Evolutionary conservation across 2,113 vertebrate species (phyloP).

Genomic region (Proteles cristata): DNA sequence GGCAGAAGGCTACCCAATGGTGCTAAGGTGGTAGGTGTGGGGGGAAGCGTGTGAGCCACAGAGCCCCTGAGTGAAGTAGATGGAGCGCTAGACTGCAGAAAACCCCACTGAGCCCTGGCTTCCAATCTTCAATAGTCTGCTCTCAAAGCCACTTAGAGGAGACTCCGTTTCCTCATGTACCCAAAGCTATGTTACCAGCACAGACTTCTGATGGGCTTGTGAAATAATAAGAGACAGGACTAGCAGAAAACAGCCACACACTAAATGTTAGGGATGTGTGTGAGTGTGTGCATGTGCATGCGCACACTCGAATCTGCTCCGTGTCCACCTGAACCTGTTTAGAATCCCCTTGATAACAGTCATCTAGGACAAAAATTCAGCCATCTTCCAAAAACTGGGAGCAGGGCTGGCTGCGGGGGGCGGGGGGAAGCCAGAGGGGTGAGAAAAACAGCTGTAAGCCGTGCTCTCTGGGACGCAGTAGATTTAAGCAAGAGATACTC

Average conservation of each 20-base stretch:
- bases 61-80: neutral
- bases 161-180: neutral
- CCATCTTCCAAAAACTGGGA: neutral
- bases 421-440: neutral
- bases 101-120: neutral
- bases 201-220: neutral
- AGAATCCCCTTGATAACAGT: slow-evolving; percentile 13
- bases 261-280: neutral
- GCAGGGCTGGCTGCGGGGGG: neutral
- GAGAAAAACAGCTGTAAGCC: neutral
- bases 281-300: neutral
- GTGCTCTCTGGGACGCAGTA: neutral
- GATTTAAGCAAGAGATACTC: neutral
- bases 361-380: neutral
- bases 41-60: neutral
- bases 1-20: neutral
- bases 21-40: no score
- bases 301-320: neutral
- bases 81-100: neutral
- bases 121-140: neutral
- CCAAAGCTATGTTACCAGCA: neutral
- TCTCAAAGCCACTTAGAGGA: neutral
- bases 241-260: neutral
- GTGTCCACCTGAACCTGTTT: neutral
- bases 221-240: neutral